These are phyloP conservation scores for Paralichthys olivaceus DNA, from an alignment of 2,113 vertebrate species.

Conservation along the genomic window DNA sequence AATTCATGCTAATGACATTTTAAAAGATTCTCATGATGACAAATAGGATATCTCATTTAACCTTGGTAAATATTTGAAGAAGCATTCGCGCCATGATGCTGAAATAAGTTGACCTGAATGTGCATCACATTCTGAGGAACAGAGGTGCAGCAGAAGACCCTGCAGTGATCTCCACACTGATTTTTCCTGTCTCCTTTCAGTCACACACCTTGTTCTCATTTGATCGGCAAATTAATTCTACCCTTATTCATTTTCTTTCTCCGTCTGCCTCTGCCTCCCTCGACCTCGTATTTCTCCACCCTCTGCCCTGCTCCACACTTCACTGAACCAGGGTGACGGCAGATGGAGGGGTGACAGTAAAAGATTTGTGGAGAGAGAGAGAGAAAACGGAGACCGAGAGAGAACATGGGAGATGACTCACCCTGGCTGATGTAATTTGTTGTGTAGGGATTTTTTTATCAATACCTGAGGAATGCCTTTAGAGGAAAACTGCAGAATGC, in stretches of 20 bases:
- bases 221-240: slow-evolving; percentile 7
- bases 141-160: background rate
- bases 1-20: no score
- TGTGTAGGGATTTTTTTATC: background rate
- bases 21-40: background rate
- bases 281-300: background rate
- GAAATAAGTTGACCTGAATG: background rate
- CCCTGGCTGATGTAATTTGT: slow-evolving; percentile 20
- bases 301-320: slow-evolving; percentile 32
- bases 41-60: background rate
- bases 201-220: background rate
- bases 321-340: slow-evolving; percentile 18
- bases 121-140: background rate
- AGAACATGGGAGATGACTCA: slow-evolving; percentile 32
- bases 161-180: background rate
- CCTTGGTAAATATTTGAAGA: background rate
- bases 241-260: background rate
- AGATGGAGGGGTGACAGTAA: slow-evolving; percentile 32
- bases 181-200: background rate
- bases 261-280: background rate
- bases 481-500: background rate
- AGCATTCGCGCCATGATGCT: background rate
- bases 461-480: slow-evolving; percentile 3
- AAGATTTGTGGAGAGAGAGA: background rate
- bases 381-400: background rate